A percentile compares a stretch with the other conserved stretches of the same genome.
Conservation (phyloP, 2,797 vertebrate species). For the Rhinella marina region DNA sequence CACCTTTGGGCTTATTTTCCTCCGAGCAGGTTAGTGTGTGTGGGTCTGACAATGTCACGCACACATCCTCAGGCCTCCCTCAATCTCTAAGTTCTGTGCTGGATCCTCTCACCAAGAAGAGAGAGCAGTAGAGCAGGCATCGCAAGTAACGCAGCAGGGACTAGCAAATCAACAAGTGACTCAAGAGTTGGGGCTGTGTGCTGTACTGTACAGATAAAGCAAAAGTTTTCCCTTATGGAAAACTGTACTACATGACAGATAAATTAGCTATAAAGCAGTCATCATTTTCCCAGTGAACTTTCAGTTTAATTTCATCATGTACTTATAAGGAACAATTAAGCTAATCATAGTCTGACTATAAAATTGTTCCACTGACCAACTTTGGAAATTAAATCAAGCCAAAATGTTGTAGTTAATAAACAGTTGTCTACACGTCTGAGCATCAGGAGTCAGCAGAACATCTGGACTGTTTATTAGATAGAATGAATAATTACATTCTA, state of each 20-base stretch:
- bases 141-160: no score
- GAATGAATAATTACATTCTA: conserved; percentile 73
- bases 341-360: conserved; percentile 72
- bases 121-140: no score
- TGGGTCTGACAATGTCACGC: no score
- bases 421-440: conserved; percentile 65
- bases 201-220: background rate
- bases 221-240: conserved; percentile 7
- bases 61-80: no score
- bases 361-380: conserved; percentile 71
- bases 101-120: no score
- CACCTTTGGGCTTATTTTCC: no score
- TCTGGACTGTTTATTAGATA: conserved; percentile 73
- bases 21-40: no score
- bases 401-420: conserved; percentile 72
- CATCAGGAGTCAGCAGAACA: conserved; percentile 76
- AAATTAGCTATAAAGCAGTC: conserved; percentile 21
- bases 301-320: conserved; percentile 71
- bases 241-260: background rate
- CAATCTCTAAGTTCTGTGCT: no score
- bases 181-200: no score
- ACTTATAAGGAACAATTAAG: conserved; percentile 80
- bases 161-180: no score
- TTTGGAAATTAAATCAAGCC: conserved; percentile 75
- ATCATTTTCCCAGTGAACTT: conserved; percentile 49